Base-by-base conservation (phyloP, 2,113 vertebrate species). In the Papio anubis region DNA sequence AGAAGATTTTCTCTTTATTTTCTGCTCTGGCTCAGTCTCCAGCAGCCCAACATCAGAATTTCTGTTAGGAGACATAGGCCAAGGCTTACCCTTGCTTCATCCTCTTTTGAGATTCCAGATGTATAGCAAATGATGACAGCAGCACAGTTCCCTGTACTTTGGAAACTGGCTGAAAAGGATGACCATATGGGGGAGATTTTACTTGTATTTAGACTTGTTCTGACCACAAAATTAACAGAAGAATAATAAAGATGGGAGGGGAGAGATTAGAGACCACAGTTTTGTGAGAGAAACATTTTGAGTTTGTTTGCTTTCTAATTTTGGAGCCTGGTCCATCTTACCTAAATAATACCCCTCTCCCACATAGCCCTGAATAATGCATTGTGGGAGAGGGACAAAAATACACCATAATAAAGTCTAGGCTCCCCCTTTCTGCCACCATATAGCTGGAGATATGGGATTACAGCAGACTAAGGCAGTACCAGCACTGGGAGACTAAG, bases 161-260 rank as follows among this genome's bases (percentile, higher is more conserved):
- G 14, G 50, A 4, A 70, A 85, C 40, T 93, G 79, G 45, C 70
- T 81, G 64, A 78, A 8, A 0, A 93, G 38, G 25, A 61, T 72
- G 38, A 48, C 35, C 73, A 87, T 43, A 16, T 94, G 23, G 32
- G 90, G 68, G 61, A 96, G 0, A 25, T 68, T 95, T 96, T 93
- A 86, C 95, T 98, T 98, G 84, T 96, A 96, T 94, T 97, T 95
- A 97, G 86, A 96, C 45, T 97, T 96, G 48, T 97, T 98, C 88
- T 80, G 98, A 93, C 25, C 64, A 96, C 40, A 43, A 98, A 97
- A 97, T 97, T 82, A 96, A 48, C 38, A 91, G n/a, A 92, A 92
- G 70, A 97, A 96, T 97, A 97, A 97, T 98, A 97, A 97, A 97
- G 73, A 97, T 97, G 86, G 93, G 95, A 96, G 48, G 4, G 96